Percentiles rank a stretch among this genome's conserved stretches.
Evolutionary conservation across 2,888 invertebrate genomes (phyloP).

Genomic region (Ceramica pisi): DNA sequence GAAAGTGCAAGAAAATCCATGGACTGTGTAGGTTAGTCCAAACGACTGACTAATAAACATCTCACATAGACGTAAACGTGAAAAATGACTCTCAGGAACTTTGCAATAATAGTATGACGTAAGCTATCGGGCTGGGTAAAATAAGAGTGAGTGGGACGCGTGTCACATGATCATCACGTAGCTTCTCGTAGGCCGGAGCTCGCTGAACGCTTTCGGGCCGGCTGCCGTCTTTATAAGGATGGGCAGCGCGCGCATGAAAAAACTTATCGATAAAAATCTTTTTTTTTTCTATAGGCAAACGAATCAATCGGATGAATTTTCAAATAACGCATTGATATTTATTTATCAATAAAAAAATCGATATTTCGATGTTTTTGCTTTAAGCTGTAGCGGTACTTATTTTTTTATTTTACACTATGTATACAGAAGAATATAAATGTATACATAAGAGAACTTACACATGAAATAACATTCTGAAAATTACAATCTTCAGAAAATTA

Average conservation of each 20-base stretch:
- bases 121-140: slow-evolving; percentile 74
- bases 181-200: slow-evolving; percentile 64
- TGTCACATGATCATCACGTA: slow-evolving; percentile 77
- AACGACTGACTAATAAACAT: slow-evolving; percentile 49
- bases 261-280: not conserved
- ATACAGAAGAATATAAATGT: too few species aligned
- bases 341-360: not conserved
- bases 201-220: slow-evolving; percentile 19
- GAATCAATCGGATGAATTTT: not conserved
- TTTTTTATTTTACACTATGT: too few species aligned
- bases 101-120: slow-evolving; percentile 71
- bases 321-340: not conserved
- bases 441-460: not conserved
- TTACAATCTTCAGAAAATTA: not conserved
- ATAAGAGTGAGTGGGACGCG: slow-evolving; percentile 73
- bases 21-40: not conserved
- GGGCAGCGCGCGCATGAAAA: not conserved
- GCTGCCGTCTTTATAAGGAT: slow-evolving; percentile 13
- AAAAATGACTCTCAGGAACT: slow-evolving; percentile 56
- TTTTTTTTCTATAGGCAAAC: too few species aligned
- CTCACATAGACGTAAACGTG: slow-evolving; percentile 21
- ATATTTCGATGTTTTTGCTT: not conserved
- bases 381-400: not conserved
- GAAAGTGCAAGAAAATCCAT: too few species aligned
- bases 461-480: not conserved